These are phyloP conservation scores for Sebastes dallii DNA, from an alignment of 2,797 vertebrate species.

Conservation along the genomic window DNA sequence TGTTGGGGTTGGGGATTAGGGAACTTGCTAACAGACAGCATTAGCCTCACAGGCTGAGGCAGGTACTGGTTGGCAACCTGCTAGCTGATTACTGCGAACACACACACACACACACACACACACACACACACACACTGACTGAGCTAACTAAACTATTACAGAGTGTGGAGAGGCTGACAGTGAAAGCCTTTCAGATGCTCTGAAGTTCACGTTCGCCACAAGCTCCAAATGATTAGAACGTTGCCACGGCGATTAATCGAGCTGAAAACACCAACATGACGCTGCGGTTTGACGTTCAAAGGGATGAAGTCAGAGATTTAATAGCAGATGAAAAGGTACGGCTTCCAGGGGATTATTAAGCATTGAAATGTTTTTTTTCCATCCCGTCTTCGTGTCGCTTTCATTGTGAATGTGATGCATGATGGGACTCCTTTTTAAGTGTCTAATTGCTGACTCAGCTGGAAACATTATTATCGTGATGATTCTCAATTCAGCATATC, in stretches of 20 bases:
- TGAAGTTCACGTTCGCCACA: background rate
- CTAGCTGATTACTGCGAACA: constrained; percentile 38
- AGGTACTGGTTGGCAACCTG: constrained; percentile 55
- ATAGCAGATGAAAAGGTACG: constrained; percentile 5
- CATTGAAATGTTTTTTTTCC: background rate
- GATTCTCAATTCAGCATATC: background rate
- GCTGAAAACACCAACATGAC: constrained; percentile 8
- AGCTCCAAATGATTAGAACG: constrained; percentile 44
- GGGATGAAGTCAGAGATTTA: background rate
- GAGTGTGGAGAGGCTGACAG: background rate
- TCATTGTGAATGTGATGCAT: background rate
- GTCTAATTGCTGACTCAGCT: background rate
- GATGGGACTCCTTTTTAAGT: background rate
- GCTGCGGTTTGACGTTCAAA: constrained; percentile 6
- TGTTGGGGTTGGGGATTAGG: constrained; percentile 42
- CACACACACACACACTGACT: background rate
- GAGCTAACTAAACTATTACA: constrained; percentile 28
- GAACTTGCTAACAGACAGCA: constrained; percentile 47
- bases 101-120: constrained; percentile 21
- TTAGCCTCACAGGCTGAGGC: constrained; percentile 64
- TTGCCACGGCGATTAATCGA: constrained; percentile 45
- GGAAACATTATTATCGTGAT: background rate
- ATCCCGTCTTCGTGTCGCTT: background rate
- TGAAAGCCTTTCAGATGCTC: background rate
- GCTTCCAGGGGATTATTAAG: background rate